Base-by-base conservation (phyloP, 2,797 vertebrate species). In the Sciurus carolinensis region DNA sequence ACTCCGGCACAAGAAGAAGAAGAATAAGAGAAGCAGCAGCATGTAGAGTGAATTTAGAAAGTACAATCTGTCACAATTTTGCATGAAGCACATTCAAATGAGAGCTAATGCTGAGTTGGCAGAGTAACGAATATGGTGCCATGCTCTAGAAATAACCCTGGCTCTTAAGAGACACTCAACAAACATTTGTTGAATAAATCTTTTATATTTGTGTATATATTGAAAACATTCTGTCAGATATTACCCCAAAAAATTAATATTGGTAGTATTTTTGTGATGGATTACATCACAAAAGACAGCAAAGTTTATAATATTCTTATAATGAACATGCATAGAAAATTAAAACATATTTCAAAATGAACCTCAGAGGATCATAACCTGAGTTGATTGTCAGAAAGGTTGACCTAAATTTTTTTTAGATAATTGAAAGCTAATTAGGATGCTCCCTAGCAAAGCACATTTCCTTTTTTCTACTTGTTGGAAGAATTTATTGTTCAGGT, bases 371-470 rank as follows among this genome's bases (percentile, higher is more conserved):
- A 94, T 67, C 94, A 86, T 87, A 95, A 92, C 84, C 44, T 82
- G 76, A 95, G 66, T 30, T 93, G 80, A 92, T n/a, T 93, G 69
- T 97, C 69, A 87, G 94, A 93, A 91, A 95, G 42, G 24, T 33
- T 97, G 95, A 95, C 97, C 97, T 95, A 91, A 39, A 64, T 94
- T 93, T 87, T 94, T 93, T 85, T 62, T 62, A 93, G 80, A 82
- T 96, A 92, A 97, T 93, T 97, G 88, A 95, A 95, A 92, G 77
- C 87, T 97, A 96, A 97, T 97, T 97, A 94, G 92, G 95, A 96
- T 64, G 90, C 9, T 95, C 44, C 30, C n/a, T 82, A 75, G n/a
- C 59, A 90, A 92, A 95, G 62, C 15, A 85, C 73, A 62, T 93
- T 93, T 92, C 39, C 80, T 44, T 90, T 95, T 89, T 86, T 76